Conservation (phyloP, 2,888 invertebrate species). For the Pollenia amentaria region DNA sequence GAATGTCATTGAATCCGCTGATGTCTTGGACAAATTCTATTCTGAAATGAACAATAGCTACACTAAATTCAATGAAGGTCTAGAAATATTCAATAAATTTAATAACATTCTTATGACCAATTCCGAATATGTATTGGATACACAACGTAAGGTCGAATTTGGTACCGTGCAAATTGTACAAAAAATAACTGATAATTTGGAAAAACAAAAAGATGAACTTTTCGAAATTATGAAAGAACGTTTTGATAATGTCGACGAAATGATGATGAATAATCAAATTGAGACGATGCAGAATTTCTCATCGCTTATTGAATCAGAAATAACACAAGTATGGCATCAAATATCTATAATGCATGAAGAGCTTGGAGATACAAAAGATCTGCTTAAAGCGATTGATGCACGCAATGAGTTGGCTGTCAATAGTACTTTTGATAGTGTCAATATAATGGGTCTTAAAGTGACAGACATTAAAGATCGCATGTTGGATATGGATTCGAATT, state of each 20-base stretch:
- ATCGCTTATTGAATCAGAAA: slow-evolving; percentile 91
- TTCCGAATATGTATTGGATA: slow-evolving; percentile 93
- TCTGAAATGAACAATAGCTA: slow-evolving; percentile 86
- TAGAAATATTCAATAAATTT: slow-evolving; percentile 87
- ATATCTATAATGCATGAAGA: slow-evolving; percentile 95
- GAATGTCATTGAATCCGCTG: slow-evolving; percentile 86
- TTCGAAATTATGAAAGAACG: slow-evolving; percentile 88
- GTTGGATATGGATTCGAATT: slow-evolving; percentile 91
- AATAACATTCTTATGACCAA: slow-evolving; percentile 92
- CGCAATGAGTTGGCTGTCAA: slow-evolving; percentile 93
- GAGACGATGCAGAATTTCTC: slow-evolving; percentile 90
- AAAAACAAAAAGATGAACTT: slow-evolving; percentile 87
- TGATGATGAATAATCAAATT: slow-evolving; percentile 90
- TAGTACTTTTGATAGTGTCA: slow-evolving; percentile 91
- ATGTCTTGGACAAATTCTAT: slow-evolving; percentile 86
- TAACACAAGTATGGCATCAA: slow-evolving; percentile 95
- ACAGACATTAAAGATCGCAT: slow-evolving; percentile 91
- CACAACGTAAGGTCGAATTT: slow-evolving; percentile 93
- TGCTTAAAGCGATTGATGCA: slow-evolving; percentile 90
- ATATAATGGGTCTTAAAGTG: slow-evolving; percentile 92
- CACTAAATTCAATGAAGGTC: slow-evolving; percentile 86
- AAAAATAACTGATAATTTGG: slow-evolving; percentile 90
- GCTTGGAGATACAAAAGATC: slow-evolving; percentile 90
- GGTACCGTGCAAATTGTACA: slow-evolving; percentile 92
- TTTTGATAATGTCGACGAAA: slow-evolving; percentile 89